Percentiles rank a stretch among this genome's conserved stretches.
phyloP scores from a whole-genome alignment of 2,113 vertebrate genomes.

The Chaetura pelagica region DNA sequence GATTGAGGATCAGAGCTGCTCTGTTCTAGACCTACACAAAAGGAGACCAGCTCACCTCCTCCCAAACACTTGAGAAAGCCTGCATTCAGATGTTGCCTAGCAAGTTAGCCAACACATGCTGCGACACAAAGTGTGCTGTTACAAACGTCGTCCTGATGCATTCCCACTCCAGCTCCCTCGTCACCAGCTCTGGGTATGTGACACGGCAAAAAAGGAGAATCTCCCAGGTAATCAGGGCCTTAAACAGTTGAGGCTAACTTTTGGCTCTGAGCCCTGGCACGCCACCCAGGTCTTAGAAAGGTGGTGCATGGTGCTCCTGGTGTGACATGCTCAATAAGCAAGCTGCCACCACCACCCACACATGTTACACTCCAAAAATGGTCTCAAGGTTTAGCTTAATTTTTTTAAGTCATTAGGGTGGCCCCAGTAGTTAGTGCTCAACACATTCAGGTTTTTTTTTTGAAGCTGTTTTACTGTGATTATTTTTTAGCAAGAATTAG shows the following conservation, averaged over 20 bases:
- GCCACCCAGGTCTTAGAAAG: not conserved
- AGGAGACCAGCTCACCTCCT: slow-evolving; percentile 44
- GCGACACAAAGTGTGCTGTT: not conserved
- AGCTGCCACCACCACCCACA: not conserved
- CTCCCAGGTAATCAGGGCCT: slow-evolving; percentile 29
- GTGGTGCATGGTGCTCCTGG: not conserved
- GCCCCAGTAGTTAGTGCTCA: not conserved
- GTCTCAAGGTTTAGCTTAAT: not conserved
- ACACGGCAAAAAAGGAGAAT: slow-evolving; percentile 4
- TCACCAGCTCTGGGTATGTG: slow-evolving; percentile 2
- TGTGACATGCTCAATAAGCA: not conserved
- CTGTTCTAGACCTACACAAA: slow-evolving; percentile 36
- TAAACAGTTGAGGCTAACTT: not conserved
- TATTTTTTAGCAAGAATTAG: not conserved
- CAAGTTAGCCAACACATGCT: slow-evolving; percentile 25
- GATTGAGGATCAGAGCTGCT: slow-evolving; percentile 34
- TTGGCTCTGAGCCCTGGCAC: not conserved
- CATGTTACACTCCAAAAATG: not conserved
- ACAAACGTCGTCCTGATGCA: slow-evolving; percentile 52
- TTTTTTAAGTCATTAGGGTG: not conserved
- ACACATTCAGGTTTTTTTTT: not conserved
- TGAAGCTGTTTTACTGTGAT: not conserved
- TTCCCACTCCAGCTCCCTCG: slow-evolving; percentile 14
- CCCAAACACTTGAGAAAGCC: slow-evolving; percentile 42
- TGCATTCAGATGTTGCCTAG: slow-evolving; percentile 61